phyloP scores from a whole-genome alignment of 2,888 invertebrate species.

The Mystacides longicornis region DNA sequence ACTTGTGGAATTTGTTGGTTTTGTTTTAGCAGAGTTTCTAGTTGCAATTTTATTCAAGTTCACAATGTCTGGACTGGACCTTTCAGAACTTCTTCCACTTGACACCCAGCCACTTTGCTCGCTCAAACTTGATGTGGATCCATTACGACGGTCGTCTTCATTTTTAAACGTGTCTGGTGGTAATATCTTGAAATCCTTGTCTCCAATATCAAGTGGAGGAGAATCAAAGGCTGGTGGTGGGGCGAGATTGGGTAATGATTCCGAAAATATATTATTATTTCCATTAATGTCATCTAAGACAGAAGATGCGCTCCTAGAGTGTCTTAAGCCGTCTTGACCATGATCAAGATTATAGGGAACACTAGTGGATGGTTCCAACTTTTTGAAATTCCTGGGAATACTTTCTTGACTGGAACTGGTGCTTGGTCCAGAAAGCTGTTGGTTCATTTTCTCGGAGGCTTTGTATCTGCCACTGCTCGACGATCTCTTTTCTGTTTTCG shows the following conservation, averaged over 20 bases:
- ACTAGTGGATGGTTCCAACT: slow-evolving; percentile 53
- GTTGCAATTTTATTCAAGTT: slow-evolving; percentile 32
- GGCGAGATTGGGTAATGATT: slow-evolving; percentile 65
- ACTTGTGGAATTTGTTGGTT: slow-evolving; percentile 37
- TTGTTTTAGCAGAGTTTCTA: slow-evolving; percentile 48
- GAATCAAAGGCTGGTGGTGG: slow-evolving; percentile 56
- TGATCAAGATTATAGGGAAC: slow-evolving; percentile 57
- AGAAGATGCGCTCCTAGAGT: slow-evolving; percentile 51
- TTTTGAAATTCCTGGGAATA: slow-evolving; percentile 43
- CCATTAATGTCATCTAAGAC: slow-evolving; percentile 51
- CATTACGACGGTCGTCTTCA: slow-evolving; percentile 42
- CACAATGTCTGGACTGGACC: slow-evolving; percentile 51
- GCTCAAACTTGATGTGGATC: slow-evolving; percentile 62
- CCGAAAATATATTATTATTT: slow-evolving; percentile 51
- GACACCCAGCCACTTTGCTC: slow-evolving; percentile 88
- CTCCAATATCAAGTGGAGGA: slow-evolving; percentile 45
- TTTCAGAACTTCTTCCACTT: slow-evolving; percentile 60
- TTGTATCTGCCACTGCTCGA: slow-evolving; percentile 35
- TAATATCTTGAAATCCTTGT: slow-evolving; percentile 46
- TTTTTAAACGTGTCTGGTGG: slow-evolving; percentile 46
- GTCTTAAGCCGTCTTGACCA: slow-evolving; percentile 44
- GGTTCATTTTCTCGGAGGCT: slow-evolving; percentile 48
- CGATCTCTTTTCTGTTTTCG: slow-evolving; percentile 36
- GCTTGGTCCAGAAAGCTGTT: slow-evolving; percentile 49
- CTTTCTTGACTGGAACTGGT: slow-evolving; percentile 55